These are phyloP conservation scores for Notarius quadriscutis DNA, from an alignment of 2,113 vertebrate genomes.

Conservation along the genomic window DNA sequence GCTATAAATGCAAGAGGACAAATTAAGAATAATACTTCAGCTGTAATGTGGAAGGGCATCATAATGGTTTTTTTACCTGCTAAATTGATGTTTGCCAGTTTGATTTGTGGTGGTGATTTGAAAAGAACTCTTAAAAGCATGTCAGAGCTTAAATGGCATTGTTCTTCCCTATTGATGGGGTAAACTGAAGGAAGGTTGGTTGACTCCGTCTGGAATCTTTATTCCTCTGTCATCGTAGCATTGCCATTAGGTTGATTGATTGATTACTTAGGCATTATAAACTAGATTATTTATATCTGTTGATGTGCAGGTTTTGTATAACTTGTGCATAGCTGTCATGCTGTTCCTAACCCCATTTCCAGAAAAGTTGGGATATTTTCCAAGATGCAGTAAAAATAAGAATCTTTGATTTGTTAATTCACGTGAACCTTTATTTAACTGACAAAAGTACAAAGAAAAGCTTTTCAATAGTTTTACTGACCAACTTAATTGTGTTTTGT, in stretches of 20 bases:
- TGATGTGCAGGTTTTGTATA: neutral
- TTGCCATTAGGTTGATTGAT: constrained; percentile 15
- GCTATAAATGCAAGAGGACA: constrained; percentile 46
- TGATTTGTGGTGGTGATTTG: constrained; percentile 34
- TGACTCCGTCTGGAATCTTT: constrained; percentile 1
- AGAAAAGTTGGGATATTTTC: too few relatives aligned
- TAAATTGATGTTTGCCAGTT: constrained; percentile 24
- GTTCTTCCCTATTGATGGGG: constrained; percentile 10
- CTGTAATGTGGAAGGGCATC: constrained; percentile 15
- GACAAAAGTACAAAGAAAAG: too few relatives aligned
- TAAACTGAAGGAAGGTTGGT: constrained; percentile 8
- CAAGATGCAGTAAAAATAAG: too few relatives aligned
- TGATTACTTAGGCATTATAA: neutral
- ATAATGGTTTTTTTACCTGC: constrained; percentile 29
- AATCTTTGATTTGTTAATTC: too few relatives aligned
- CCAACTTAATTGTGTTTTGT: too few relatives aligned
- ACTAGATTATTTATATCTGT: neutral
- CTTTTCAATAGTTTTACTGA: too few relatives aligned
- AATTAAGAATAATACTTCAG: constrained; percentile 39
- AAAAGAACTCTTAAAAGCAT: constrained; percentile 25
- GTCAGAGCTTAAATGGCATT: constrained; percentile 3
- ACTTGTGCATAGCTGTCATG: neutral
- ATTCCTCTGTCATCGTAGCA: constrained; percentile 1
- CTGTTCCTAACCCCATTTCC: too few relatives aligned
- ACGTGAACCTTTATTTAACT: too few relatives aligned